Evolutionary conservation across 2,113 vertebrate genomes (phyloP), one percentile per base, ranked within the genome.

Genomic region (Ellobius talpinus): DNA sequence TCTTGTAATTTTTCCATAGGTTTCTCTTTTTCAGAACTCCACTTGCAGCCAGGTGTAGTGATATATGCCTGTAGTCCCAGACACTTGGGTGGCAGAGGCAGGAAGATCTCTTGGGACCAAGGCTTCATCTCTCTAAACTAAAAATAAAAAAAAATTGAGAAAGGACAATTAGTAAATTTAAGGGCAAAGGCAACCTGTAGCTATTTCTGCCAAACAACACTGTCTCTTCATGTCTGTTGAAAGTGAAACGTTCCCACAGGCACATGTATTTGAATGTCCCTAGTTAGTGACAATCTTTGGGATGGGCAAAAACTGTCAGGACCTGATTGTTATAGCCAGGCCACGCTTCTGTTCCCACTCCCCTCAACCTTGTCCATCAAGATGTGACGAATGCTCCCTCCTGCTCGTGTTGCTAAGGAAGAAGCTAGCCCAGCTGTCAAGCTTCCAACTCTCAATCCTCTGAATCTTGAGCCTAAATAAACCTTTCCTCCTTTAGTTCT

Each of bases 1-100:
- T 74, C 19, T 42, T 92, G 8, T 55, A 73, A 55, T 94, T 91
- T 89, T 94, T 78, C 85, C 9, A 79, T 77, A 77, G 45, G 31
- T 58, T 81, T 58, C 7, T 52, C 13, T 81, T 24, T 58, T 52
- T n/a, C 52, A 26, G 52, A 58, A 58, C 17, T 36, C 36, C 12
- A 47, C 45, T 77, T 77, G 23, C 24, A 29, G 12, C 74, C 74
- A 76, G 24, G 2, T 68, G 66, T 68, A 13, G 31, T 68, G 66
- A 16, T 68, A 33, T 68, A 68, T 7, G 31, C 66, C 66, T 42
- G 4, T 76, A 23, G 42, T 65, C 23, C 45, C 42, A 65, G 24
- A 3, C 63, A 76, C 23, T 86, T 36, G 68, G 7, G 42, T 65
- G 42, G 14, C 31, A 76, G 55, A 84, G 42, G 14, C 70, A 86